Base-by-base conservation (phyloP, 2,113 vertebrate species). In the Podarcis raffonei region DNA sequence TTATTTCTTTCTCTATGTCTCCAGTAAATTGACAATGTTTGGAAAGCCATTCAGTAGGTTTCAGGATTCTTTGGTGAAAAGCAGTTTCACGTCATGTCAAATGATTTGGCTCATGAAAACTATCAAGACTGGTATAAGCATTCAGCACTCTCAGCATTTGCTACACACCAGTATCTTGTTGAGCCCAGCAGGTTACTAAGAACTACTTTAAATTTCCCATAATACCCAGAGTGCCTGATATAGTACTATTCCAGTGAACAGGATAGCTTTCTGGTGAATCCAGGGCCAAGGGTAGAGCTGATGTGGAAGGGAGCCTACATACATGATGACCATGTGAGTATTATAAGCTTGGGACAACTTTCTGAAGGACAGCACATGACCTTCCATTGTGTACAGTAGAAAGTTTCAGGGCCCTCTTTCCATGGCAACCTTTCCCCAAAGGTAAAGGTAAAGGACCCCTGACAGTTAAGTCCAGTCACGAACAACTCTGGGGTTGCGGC, bases 41-140 rank as follows among this genome's bases (percentile, higher is more conserved):
- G n/a, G 53, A 59, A 80, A 80, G 22, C 3, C 18, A 20, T 48
- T 71, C 69, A 32, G 78, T 5, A 8, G 65, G 6, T 12, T 62
- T 71, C 18, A 66, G 4, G 11, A 79, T 62, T 89, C 32, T 86
- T 86, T 39, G 88, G 5, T 74, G 42, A 22, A 86, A 37, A 90
- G 62, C 75, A 25, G 65, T 3, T 57, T 37, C 22, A 39, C 81
- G 62, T 35, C 88, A 81, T 27, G 48, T 53, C 71, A 27, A 22
- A 16, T 81, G 85, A 59, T 65, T 9, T 27, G 69, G 39, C 66
- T 88, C 37, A 78, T 8, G 82, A 81, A 20, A 53, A 53, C 16
- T 30, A 5, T 30, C 23, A 30, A 7, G 7, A 27, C 37, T 4
- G 37, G 37, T 37, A 37, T 4, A 37, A 37, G 37, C 37, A 37